Conservation (phyloP, 2,113 vertebrate species). For the Enhydra lutris region DNA sequence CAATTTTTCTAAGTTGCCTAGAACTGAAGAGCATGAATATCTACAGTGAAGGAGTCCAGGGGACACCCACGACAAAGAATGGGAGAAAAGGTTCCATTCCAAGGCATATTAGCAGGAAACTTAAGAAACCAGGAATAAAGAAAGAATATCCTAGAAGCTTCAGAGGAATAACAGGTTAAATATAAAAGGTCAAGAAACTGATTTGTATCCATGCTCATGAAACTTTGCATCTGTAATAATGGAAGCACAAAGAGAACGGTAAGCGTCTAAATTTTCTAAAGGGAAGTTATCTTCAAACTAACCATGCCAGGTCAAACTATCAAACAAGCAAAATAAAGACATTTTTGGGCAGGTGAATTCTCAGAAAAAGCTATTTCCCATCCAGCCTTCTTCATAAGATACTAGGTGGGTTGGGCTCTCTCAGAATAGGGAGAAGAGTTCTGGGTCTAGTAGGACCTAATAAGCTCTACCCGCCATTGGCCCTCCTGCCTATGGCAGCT, state of each 20-base stretch:
- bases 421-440: not conserved
- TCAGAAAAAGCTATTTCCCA: not conserved
- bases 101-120: not conserved
- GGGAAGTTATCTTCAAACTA: not conserved
- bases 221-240: not conserved
- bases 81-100: not conserved
- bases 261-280: not conserved
- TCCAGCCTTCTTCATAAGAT: not conserved
- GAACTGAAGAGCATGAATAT: not conserved
- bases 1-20: not conserved
- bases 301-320: not conserved
- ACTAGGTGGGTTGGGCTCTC: not conserved
- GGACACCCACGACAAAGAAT: not conserved
- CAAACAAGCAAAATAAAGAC: slow-evolving; percentile 20
- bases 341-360: not conserved
- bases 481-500: not conserved
- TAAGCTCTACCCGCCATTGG: not conserved
- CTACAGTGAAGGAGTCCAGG: not conserved
- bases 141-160: slow-evolving; percentile 14
- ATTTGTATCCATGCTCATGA: not conserved
- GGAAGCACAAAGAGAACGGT: not conserved
- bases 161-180: slow-evolving; percentile 17
- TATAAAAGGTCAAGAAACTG: slow-evolving; percentile 37
- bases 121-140: slow-evolving; percentile 1
- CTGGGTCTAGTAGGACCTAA: not conserved